phyloP scores from a whole-genome alignment of 2,888 invertebrate species.

The Ptycholaimellus sp. region DNA sequence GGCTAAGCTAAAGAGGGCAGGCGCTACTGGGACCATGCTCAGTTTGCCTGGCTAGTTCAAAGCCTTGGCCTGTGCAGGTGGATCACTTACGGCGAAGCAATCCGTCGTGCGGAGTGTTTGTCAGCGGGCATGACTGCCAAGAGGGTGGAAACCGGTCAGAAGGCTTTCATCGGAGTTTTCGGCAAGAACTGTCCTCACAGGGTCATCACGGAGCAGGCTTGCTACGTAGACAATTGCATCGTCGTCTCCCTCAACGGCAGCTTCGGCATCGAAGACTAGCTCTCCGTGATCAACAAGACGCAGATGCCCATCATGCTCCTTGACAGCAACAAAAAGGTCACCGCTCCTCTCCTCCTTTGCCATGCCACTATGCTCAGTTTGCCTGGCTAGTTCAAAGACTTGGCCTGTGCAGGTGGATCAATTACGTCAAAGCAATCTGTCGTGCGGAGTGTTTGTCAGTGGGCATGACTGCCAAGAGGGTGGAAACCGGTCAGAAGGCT shows the following conservation, averaged over 20 bases:
- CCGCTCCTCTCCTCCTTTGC: too few relatives aligned
- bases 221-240: constrained; percentile 76
- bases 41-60: too few relatives aligned
- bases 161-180: constrained; percentile 28
- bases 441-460: constrained; percentile 25
- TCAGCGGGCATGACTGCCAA: constrained; percentile 26
- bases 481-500: constrained; percentile 22
- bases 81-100: constrained; percentile 17
- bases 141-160: constrained; percentile 22
- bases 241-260: constrained; percentile 88
- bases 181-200: constrained; percentile 37
- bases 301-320: constrained; percentile 18
- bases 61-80: too few relatives aligned
- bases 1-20: too few relatives aligned
- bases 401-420: too few relatives aligned
- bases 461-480: constrained; percentile 25
- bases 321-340: constrained; percentile 15
- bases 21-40: too few relatives aligned
- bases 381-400: too few relatives aligned
- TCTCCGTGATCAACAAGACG: constrained; percentile 33
- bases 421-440: constrained; percentile 19
- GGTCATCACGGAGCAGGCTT: constrained; percentile 75
- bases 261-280: constrained; percentile 79
- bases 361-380: too few relatives aligned
- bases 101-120: constrained; percentile 24